Conservation (phyloP, 2,888 invertebrate species). For the Parascotia fuliginaria region DNA sequence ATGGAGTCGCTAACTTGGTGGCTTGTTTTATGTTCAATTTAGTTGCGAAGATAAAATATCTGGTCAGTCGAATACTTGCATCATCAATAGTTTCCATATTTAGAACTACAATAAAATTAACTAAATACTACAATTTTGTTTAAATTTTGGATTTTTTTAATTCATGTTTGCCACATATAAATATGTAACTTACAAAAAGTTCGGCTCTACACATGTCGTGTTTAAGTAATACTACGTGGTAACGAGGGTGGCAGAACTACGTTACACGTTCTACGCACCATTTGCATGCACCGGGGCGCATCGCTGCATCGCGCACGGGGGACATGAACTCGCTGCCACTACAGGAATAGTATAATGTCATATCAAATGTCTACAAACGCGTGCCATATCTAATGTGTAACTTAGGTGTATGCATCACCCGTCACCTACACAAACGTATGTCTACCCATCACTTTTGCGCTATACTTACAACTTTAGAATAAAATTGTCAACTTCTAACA, state of each 20-base stretch:
- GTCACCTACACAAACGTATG: constrained; percentile 19
- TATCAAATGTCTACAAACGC: constrained; percentile 74
- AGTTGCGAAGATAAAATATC: constrained; percentile 23
- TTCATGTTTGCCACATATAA: constrained; percentile 3
- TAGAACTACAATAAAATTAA: constrained; percentile 16
- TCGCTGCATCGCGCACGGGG: constrained; percentile 57
- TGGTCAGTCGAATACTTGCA: constrained; percentile 22
- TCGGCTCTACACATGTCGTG: constrained; percentile 52
- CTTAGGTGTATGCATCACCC: constrained; percentile 17
- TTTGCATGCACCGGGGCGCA: constrained; percentile 80
- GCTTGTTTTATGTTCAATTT: constrained; percentile 20
- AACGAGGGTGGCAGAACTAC: constrained; percentile 68
- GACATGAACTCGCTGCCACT: constrained; percentile 39
- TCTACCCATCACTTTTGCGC: constrained; percentile 13
- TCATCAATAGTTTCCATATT: constrained; percentile 9
- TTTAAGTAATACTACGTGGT: constrained; percentile 40
- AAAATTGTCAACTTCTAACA: constrained; percentile 1
- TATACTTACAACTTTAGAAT: constrained; percentile 15
- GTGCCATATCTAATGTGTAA: constrained; percentile 50
- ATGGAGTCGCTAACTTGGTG: constrained; percentile 47
- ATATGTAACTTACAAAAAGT: constrained; percentile 7
- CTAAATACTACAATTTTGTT: constrained; percentile 3
- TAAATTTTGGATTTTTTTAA: background rate
- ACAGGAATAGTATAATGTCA: constrained; percentile 82
- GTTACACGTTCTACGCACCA: constrained; percentile 82